Percentiles rank a stretch among this genome's conserved stretches.
These are phyloP conservation scores for Cheilosia variabilis DNA, from an alignment of 2,888 invertebrate genomes.

Conservation along the genomic window DNA sequence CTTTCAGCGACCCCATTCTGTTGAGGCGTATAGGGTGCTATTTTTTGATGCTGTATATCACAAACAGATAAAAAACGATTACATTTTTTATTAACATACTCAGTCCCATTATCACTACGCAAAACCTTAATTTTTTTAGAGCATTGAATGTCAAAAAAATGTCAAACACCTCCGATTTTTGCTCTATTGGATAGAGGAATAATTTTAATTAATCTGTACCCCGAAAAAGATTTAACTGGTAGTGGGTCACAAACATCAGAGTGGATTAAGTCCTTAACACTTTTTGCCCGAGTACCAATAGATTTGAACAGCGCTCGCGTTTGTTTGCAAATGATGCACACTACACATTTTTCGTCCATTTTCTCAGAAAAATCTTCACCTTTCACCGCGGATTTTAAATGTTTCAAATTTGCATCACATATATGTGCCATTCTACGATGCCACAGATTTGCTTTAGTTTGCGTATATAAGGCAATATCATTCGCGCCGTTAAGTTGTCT, in stretches of 20 bases:
- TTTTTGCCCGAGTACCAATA: slow-evolving; percentile 65
- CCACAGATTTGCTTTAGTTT: too few species aligned
- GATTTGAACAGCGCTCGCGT: slow-evolving; percentile 71
- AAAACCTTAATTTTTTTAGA: too few species aligned
- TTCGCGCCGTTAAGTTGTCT: too few species aligned
- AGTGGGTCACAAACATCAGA: slow-evolving; percentile 81
- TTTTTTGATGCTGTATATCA: too few species aligned
- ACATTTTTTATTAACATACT: background rate
- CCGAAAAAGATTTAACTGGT: slow-evolving; percentile 78
- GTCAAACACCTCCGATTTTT: slow-evolving; percentile 50
- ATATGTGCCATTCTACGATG: too few species aligned
- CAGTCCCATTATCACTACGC: slow-evolving; percentile 35
- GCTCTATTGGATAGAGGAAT: slow-evolving; percentile 58
- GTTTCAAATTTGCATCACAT: too few species aligned
- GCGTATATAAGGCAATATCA: too few species aligned
- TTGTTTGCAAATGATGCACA: slow-evolving; percentile 77
- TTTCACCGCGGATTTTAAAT: too few species aligned
- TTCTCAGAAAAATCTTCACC: too few species aligned
- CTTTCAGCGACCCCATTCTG: slow-evolving; percentile 44
- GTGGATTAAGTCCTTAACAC: slow-evolving; percentile 78
- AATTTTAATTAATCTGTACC: slow-evolving; percentile 78
- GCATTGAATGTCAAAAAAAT: slow-evolving; percentile 44
- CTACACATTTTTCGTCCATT: slow-evolving; percentile 2
- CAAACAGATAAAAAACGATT: too few species aligned
- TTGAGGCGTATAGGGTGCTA: slow-evolving; percentile 53